Conservation (phyloP, 2,113 vertebrate genomes). For the Myxocyprinus asiaticus region DNA sequence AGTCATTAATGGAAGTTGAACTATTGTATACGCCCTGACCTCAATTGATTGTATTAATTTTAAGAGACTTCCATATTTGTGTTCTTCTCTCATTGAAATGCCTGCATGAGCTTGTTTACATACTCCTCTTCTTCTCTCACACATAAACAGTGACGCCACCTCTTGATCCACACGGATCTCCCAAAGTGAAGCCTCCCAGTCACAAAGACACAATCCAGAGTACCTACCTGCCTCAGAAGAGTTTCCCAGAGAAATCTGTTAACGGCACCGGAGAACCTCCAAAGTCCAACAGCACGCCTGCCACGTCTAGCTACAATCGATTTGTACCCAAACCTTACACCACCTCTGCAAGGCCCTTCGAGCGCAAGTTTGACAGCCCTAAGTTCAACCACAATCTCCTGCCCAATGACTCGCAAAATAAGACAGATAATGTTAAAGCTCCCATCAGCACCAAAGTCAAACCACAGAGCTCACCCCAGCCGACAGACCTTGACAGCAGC, state of each 20-base stretch:
- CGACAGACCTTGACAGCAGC: constrained; percentile 84
- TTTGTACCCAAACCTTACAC: constrained; percentile 86
- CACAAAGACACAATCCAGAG: constrained; percentile 86
- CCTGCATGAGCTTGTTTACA: too few species aligned
- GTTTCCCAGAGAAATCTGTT: constrained; percentile 82
- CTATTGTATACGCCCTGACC: too few species aligned
- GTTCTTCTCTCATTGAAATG: too few species aligned
- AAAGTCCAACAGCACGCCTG: constrained; percentile 65
- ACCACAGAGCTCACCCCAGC: constrained; percentile 76
- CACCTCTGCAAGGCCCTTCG: constrained; percentile 83
- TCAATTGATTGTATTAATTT: too few species aligned
- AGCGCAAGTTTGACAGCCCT: constrained; percentile 96
- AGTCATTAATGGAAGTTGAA: constrained; percentile 13
- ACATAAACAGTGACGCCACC: constrained; percentile 68
- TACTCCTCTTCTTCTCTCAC: not conserved
- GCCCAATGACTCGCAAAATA: constrained; percentile 83
- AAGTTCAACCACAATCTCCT: constrained; percentile 98
- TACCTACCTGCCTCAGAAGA: constrained; percentile 88
- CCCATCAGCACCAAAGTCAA: constrained; percentile 76
- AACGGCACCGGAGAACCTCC: constrained; percentile 80
- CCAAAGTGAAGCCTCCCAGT: constrained; percentile 72
- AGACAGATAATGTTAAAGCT: constrained; percentile 77
- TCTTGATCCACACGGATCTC: constrained; percentile 64
- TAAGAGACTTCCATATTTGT: too few species aligned
- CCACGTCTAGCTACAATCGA: constrained; percentile 78